Evolutionary conservation across 2,113 vertebrate genomes (phyloP).

Genomic region (Cephalopholis sonnerati): DNA sequence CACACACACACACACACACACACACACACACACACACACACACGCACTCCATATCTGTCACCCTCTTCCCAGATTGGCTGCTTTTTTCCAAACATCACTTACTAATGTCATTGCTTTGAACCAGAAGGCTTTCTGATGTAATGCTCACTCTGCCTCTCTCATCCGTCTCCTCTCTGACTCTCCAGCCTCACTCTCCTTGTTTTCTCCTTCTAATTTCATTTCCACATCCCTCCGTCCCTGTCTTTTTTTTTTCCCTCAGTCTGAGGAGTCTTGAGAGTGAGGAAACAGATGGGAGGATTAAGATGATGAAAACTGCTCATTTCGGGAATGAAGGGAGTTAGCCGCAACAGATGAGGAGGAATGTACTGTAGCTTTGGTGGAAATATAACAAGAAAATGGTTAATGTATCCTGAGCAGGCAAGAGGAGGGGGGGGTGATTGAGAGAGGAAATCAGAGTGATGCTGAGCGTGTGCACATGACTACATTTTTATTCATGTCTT

Average conservation of each 20-base stretch:
- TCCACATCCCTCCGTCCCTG: constrained; percentile 9
- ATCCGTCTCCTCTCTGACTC: background rate
- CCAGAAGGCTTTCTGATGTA: constrained; percentile 45
- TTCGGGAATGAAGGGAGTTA: constrained; percentile 18
- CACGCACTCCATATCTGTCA: constrained; percentile 49
- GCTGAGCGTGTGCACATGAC: background rate
- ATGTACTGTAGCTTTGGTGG: constrained; percentile 3
- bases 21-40: constrained; percentile 10
- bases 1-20: background rate
- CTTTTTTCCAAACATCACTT: constrained; percentile 37
- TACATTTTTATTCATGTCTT: background rate
- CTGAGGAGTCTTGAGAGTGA: constrained; percentile 4
- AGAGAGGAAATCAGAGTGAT: background rate
- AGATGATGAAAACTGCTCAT: constrained; percentile 53
- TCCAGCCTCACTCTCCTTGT: background rate
- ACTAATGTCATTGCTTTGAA: constrained; percentile 44
- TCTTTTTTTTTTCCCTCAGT: background rate
- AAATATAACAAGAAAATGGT: background rate
- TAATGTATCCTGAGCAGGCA: background rate
- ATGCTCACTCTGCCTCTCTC: background rate
- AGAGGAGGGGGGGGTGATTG: background rate
- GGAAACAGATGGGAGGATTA: constrained; percentile 43
- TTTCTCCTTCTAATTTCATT: constrained; percentile 41
- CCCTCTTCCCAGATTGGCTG: constrained; percentile 20
- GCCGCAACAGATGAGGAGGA: constrained; percentile 10